A percentile compares a stretch with the other conserved stretches of the same genome.
Evolutionary conservation across 2,888 invertebrate species (phyloP).

Genomic region (Eledona agricola): DNA sequence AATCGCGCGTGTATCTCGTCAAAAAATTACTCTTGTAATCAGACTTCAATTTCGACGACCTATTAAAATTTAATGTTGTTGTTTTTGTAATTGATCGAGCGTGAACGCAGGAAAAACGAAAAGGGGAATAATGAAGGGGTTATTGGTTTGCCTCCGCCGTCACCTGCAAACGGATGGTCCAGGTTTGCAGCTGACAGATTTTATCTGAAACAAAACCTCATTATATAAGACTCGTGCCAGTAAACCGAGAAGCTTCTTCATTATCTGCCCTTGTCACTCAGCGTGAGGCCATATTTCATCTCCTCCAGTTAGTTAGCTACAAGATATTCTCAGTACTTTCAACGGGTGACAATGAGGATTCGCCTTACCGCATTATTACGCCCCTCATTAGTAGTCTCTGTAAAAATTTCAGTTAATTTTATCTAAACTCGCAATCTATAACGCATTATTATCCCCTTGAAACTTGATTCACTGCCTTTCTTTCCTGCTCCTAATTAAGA

Average conservation of each 20-base stretch:
- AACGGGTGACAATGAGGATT: conserved; percentile 18
- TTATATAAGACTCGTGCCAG: conserved; percentile 45
- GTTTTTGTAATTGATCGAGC: conserved; percentile 11
- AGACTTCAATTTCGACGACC: conserved; percentile 2
- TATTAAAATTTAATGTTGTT: conserved; percentile 16
- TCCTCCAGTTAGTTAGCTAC: conserved; percentile 44
- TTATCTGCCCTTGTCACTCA: conserved; percentile 52
- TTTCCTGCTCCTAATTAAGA: too few relatives aligned
- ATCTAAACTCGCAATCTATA: not conserved
- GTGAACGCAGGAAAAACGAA: too few relatives aligned
- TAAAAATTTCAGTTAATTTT: not conserved
- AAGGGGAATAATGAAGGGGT: not conserved
- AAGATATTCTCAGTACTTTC: conserved; percentile 21
- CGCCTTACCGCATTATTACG: too few relatives aligned
- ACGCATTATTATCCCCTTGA: too few relatives aligned
- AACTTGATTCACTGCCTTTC: too few relatives aligned
- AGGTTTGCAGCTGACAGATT: conserved; percentile 47
- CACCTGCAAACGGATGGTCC: conserved; percentile 18
- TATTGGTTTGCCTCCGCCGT: conserved; percentile 1
- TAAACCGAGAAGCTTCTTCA: conserved; percentile 48
- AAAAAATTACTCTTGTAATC: conserved; percentile 30
- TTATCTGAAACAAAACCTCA: conserved; percentile 50
- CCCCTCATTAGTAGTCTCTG: not conserved
- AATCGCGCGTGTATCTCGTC: conserved; percentile 35
- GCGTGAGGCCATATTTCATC: conserved; percentile 52